A percentile compares a stretch with the other conserved stretches of the same genome.
These are phyloP conservation scores for Scomber scombrus DNA, from an alignment of 2,113 vertebrate species.

Conservation along the genomic window DNA sequence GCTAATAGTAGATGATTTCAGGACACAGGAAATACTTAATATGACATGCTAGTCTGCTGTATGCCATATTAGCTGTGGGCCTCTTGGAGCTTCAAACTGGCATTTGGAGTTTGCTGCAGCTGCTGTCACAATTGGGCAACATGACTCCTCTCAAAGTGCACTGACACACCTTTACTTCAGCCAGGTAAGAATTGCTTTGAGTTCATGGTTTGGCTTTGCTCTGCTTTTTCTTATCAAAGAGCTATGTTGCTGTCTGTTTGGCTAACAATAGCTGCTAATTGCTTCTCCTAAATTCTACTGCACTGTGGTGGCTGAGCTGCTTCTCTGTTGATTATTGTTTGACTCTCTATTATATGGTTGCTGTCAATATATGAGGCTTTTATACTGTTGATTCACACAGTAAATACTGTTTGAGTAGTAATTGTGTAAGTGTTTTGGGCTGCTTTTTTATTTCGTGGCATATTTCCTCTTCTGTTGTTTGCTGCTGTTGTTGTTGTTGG, in stretches of 20 bases:
- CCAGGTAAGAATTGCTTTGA: slow-evolving; percentile 1
- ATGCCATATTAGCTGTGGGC: not conserved
- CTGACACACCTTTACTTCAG: not conserved
- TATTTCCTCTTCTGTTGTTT: no score
- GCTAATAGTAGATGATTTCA: not conserved
- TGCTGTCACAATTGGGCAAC: not conserved
- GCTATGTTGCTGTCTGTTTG: not conserved
- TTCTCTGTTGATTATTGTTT: not conserved
- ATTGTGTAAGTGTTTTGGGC: no score
- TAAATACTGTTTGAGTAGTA: no score
- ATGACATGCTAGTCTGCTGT: not conserved
- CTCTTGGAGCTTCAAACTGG: no score
- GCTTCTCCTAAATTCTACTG: not conserved
- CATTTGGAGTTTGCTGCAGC: not conserved
- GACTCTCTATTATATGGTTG: not conserved
- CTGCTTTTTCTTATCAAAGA: not conserved
- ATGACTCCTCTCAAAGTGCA: not conserved
- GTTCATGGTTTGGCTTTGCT: not conserved
- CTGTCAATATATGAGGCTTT: no score
- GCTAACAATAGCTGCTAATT: not conserved
- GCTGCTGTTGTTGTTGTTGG: no score
- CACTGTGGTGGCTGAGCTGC: not conserved
- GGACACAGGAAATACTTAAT: not conserved
- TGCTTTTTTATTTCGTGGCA: no score
- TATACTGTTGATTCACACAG: no score